Evolutionary conservation across 2,113 vertebrate genomes (phyloP).

Genomic region (Noturus placidus): DNA sequence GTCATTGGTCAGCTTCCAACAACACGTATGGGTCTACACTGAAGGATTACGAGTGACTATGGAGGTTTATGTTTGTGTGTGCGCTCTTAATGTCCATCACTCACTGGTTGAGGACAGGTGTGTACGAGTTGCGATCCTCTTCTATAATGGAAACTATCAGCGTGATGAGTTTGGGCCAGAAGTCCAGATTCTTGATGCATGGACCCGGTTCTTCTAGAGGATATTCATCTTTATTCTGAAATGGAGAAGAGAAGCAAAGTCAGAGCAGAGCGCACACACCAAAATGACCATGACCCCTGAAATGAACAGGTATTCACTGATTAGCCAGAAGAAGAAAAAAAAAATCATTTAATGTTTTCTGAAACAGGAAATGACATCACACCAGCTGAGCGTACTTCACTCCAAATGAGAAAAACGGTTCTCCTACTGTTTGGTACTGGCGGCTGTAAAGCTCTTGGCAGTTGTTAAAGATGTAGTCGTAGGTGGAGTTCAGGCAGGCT

Average conservation of each 20-base stretch:
- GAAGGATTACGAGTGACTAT: neutral
- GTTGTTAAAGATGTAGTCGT: constrained; percentile 98
- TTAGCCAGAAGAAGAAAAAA: neutral
- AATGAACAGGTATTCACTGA: neutral
- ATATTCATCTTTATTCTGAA: constrained; percentile 84
- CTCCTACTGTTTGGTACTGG: constrained; percentile 83
- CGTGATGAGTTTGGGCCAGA: constrained; percentile 99
- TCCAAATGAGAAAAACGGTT: constrained; percentile 54
- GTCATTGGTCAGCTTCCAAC: no score
- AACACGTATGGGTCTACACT: neutral
- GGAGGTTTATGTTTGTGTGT: neutral
- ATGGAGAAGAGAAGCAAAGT: neutral
- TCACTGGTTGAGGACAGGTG: constrained; percentile 95
- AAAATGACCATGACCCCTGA: neutral
- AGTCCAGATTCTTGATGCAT: constrained; percentile 93
- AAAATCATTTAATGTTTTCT: neutral
- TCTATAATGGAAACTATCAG: constrained; percentile 97
- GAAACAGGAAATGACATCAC: neutral
- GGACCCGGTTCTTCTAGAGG: constrained; percentile 92
- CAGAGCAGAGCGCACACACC: neutral
- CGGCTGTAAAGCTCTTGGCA: constrained; percentile 92
- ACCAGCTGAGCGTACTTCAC: neutral
- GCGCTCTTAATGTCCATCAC: constrained; percentile 50
- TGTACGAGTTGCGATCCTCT: constrained; percentile 96
- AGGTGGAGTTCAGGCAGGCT: constrained; percentile 96